phyloP scores from a whole-genome alignment of 2,888 invertebrate genomes.

The Drosophila flavopinicola region DNA sequence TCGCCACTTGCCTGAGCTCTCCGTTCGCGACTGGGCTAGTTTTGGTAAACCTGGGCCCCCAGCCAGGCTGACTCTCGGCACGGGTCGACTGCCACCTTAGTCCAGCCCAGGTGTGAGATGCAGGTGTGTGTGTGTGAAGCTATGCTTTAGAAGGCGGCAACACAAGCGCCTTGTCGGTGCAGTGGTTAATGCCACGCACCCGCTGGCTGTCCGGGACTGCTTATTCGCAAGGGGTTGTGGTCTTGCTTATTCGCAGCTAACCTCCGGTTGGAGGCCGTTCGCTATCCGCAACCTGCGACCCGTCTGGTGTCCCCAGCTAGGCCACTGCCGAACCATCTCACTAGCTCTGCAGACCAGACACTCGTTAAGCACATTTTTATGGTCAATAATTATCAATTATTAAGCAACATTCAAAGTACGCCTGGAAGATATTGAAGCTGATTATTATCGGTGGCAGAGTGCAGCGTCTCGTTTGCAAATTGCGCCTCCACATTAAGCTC shows the following conservation, averaged over 20 bases:
- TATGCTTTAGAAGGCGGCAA: slow-evolving; percentile 9
- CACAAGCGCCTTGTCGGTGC: slow-evolving; percentile 16
- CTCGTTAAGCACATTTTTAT: background rate
- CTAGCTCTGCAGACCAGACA: slow-evolving; percentile 32
- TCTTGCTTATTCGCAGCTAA: slow-evolving; percentile 27
- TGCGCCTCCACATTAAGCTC: background rate
- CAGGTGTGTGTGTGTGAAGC: background rate
- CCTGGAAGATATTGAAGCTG: background rate
- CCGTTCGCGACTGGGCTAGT: slow-evolving; percentile 23
- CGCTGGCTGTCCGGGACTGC: slow-evolving; percentile 31
- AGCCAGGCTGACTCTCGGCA: slow-evolving; percentile 31
- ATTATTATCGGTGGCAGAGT: background rate
- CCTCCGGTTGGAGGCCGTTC: slow-evolving; percentile 20
- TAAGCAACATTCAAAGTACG: background rate
- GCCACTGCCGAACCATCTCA: slow-evolving; percentile 19
- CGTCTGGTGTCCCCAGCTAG: slow-evolving; percentile 29
- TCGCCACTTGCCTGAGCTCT: slow-evolving; percentile 27
- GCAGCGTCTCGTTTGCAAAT: background rate
- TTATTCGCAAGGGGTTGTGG: slow-evolving; percentile 8
- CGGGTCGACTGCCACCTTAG: slow-evolving; percentile 34
- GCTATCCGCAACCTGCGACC: slow-evolving; percentile 37
- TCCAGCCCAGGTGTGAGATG: slow-evolving; percentile 24
- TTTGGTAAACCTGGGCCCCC: slow-evolving; percentile 24
- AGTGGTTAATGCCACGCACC: background rate
- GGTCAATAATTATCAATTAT: background rate